Percentiles rank a stretch among this genome's conserved stretches.
phyloP scores from a whole-genome alignment of 2,113 vertebrate species.

The Lagopus muta region DNA sequence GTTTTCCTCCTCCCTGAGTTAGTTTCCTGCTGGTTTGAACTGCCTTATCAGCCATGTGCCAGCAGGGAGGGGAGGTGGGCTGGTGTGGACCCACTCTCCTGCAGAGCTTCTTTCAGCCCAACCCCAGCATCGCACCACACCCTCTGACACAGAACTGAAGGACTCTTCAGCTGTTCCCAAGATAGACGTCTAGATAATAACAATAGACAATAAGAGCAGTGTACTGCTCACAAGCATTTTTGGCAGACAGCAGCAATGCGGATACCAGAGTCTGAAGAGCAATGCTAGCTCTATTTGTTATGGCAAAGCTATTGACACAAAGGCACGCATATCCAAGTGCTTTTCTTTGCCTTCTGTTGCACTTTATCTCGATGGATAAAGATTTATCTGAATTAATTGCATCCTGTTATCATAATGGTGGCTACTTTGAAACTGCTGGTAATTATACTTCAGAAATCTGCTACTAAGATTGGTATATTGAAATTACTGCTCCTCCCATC shows the following conservation, averaged over 20 bases:
- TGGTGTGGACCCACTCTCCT: neutral
- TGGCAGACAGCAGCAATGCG: constrained; percentile 23
- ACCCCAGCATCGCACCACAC: constrained; percentile 16
- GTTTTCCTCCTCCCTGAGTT: neutral
- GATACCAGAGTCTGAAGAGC: neutral
- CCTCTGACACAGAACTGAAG: constrained; percentile 21
- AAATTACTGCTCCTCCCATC: neutral
- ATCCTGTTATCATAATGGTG: neutral
- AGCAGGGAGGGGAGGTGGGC: constrained; percentile 1
- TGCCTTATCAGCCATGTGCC: neutral
- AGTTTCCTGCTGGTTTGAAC: constrained; percentile 8
- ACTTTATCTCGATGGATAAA: neutral
- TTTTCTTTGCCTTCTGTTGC: neutral
- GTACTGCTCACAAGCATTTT: constrained; percentile 8
- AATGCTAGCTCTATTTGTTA: neutral
- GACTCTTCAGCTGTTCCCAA: constrained; percentile 30
- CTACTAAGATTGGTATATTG: neutral
- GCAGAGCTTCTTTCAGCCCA: neutral
- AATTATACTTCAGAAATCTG: neutral
- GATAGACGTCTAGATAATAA: constrained; percentile 43
- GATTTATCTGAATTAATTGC: constrained; percentile 25
- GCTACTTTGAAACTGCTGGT: neutral
- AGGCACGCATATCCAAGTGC: neutral
- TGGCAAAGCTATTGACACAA: neutral
- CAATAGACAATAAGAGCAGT: constrained; percentile 51